Percentiles rank a stretch among this genome's conserved stretches.
phyloP scores from a whole-genome alignment of 2,797 vertebrate species.

The Hozukius guyotensis region DNA sequence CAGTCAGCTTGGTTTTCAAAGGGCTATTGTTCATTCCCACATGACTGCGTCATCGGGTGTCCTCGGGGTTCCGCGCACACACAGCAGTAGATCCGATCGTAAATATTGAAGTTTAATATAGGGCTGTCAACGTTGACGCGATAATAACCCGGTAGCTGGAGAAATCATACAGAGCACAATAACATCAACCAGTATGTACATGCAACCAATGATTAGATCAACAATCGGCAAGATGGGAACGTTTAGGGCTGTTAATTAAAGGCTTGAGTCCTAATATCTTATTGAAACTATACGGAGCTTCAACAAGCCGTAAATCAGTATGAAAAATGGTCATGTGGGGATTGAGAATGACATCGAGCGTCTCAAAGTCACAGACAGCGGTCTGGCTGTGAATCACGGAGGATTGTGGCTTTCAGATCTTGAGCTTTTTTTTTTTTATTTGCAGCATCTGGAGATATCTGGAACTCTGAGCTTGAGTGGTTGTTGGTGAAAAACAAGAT shows the following conservation, averaged over 20 bases:
- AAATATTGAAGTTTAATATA: too few relatives aligned
- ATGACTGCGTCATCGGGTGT: too few relatives aligned
- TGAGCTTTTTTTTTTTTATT: neutral
- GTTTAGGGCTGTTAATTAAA: neutral
- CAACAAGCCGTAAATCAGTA: neutral
- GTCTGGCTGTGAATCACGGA: conserved; percentile 39
- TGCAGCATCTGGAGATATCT: neutral
- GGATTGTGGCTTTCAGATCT: conserved; percentile 17
- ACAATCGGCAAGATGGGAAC: neutral
- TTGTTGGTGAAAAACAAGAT: conserved; percentile 7
- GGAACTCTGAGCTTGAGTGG: neutral
- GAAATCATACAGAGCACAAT: neutral
- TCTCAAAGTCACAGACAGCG: conserved; percentile 18
- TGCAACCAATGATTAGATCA: neutral
- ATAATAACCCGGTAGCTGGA: neutral
- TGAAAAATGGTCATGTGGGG: neutral
- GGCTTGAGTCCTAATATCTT: neutral
- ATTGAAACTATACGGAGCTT: conserved; percentile 2
- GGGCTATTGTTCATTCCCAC: too few relatives aligned
- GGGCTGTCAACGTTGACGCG: too few relatives aligned
- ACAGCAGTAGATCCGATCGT: too few relatives aligned
- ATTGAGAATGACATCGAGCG: neutral
- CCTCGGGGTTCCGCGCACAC: too few relatives aligned
- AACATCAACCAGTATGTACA: conserved; percentile 1
- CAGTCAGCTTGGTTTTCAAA: too few relatives aligned